Base-by-base conservation (phyloP, 2,113 vertebrate species). In the Hepsetus odoe region DNA sequence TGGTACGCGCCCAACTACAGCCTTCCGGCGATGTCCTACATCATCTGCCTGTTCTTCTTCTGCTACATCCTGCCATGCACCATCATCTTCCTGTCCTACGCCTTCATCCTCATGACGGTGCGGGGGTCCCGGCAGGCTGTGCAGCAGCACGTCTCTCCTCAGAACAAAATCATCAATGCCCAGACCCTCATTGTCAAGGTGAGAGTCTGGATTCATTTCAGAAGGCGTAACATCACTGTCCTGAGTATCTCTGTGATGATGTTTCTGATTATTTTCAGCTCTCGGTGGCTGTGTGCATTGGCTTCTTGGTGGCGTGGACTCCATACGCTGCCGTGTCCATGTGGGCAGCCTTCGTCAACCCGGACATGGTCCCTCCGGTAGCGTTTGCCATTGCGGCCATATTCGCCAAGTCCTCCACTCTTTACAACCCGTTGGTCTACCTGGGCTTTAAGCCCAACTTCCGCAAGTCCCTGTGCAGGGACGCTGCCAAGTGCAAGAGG, bases 51-150 rank as follows among this genome's bases (percentile, higher is more conserved):
- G 78, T 91, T 95, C 85, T 51, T 95, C 88, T 95, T 94, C 91
- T 95, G 95, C 89, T 96, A 95, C 88, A 81, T 95, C 1, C 77
- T 95, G 2, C 95, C 95, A 28, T 94, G 93, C 85, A 83, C 91
- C 26, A 80, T 96, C 81, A 94, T 95, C 86, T 88, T 95, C 38
- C 55, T 85, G 66, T 96, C 94, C 78, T 94, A 95, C 87, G 85
- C 86, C 0, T 94, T 91, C 83, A 94, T 96, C 82, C 88, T 93
- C 71, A 66, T 94, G 86, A 94, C 88, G 0, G 92, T 95, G 65
- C 85, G 87, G 28, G 90, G 84, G 24, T 94, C 95, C 14, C 89
- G 75, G 0, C 87, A 92, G 75, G 93, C 94, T 0, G 72, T 96
- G 58, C 87, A 90, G 89, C 93, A 92, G 81, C 94, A 95, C 59